Percentiles rank a stretch among this genome's conserved stretches.
Conservation (phyloP, 2,113 vertebrate genomes). For the Dascyllus trimaculatus region DNA sequence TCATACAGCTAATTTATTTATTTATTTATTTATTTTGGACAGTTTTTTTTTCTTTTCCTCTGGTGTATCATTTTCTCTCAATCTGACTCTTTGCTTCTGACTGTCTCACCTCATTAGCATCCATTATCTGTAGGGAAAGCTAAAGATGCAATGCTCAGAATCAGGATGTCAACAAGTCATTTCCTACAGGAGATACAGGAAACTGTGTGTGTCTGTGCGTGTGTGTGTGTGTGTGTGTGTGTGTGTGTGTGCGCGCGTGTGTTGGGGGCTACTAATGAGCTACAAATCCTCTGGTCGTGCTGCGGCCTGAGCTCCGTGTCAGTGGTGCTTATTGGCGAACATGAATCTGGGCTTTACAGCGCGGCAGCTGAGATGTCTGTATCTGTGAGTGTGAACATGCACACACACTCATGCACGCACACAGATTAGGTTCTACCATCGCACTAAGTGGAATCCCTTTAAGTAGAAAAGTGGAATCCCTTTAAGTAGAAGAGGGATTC, state of each 20-base stretch:
- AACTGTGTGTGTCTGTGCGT: conserved; percentile 23
- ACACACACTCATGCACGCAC: neutral
- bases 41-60: neutral
- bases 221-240: conserved; percentile 13
- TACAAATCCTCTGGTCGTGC: conserved; percentile 69
- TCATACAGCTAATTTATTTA: conserved; percentile 11
- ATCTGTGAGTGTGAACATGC: conserved; percentile 20
- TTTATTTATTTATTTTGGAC: neutral
- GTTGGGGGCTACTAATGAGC: conserved; percentile 66
- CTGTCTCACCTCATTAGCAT: conserved; percentile 57
- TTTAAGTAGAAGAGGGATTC: conserved; percentile 54
- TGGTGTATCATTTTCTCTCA: conserved; percentile 29
- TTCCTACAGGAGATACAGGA: conserved; percentile 62
- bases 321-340: conserved; percentile 62
- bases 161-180: conserved; percentile 75
- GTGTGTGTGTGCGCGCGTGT: conserved; percentile 24
- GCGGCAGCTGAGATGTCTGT: conserved; percentile 54
- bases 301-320: conserved; percentile 48
- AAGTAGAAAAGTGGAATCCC: conserved; percentile 58
- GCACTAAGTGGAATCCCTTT: conserved; percentile 57
- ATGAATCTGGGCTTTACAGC: conserved; percentile 62
- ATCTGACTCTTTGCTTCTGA: conserved; percentile 24
- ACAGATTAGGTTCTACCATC: conserved; percentile 64
- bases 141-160: conserved; percentile 56
- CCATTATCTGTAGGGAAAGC: conserved; percentile 66